Base-by-base conservation (phyloP, 2,113 vertebrate genomes). In the Greenwoodochromis staneri region DNA sequence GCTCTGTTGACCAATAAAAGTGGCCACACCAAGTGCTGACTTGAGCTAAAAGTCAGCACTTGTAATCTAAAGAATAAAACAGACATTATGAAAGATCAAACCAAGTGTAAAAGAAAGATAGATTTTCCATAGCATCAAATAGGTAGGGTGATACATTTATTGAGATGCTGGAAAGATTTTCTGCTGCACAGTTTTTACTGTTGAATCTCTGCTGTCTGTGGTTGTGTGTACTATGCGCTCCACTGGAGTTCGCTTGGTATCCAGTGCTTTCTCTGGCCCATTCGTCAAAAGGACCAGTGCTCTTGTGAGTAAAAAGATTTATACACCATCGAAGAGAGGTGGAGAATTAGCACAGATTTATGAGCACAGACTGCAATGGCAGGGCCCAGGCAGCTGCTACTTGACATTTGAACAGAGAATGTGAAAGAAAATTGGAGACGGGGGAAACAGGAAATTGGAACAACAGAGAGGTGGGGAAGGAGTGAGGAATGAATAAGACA, bases 321-420 rank as follows among this genome's bases (percentile, higher is more conserved):
- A 96, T 95, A 94, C 92, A 94, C 93, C 88, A 88, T 69, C 78
- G 93, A 87, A 85, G 93, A 95, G 94, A 95, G 95, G 95, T 93
- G 94, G 90, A 95, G 95, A 97, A 96, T 96, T 95, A 96, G 89
- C 91, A 78, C 91, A 94, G 96, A 97, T 96, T 96, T 96, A 96
- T 96, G 95, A 92, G 91, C 86, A 47, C 59, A 81, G 91, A 94
- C 90, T 88, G 90, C 90, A 83, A 90, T 91, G 91, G 93, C 94
- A 88, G 90, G 94, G 88, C 87, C 76, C 93, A 89, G 91, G 94
- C 94, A 94, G 94, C 93, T 94, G 95, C 93, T 93, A 93, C 91
- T 93, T 95, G 94, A 94, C 94, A 95, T 95, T 95, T 95, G 91
- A 93, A 90, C 93, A 87, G 89, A 90, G 82, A 92, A 91, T 84